These are phyloP conservation scores for Pelmatolapia mariae DNA, from an alignment of 2,113 vertebrate genomes.

Conservation along the genomic window DNA sequence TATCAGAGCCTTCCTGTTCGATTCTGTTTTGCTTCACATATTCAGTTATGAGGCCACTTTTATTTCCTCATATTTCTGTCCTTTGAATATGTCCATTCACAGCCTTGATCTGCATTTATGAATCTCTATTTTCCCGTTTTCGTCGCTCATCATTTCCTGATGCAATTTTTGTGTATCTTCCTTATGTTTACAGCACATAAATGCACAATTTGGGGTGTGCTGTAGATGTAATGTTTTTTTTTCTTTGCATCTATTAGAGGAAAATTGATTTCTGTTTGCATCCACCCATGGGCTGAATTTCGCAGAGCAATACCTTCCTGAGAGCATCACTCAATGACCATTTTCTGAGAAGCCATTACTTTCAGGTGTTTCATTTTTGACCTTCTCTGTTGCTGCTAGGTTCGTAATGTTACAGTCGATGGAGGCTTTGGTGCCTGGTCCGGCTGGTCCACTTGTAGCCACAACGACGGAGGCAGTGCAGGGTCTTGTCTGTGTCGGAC, in stretches of 20 bases:
- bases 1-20: constrained; percentile 22
- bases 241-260: constrained; percentile 40
- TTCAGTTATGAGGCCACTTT: constrained; percentile 34
- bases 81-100: neutral
- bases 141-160: constrained; percentile 2
- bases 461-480: constrained; percentile 75
- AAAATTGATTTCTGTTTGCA: constrained; percentile 48
- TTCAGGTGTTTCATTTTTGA: constrained; percentile 4
- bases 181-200: constrained; percentile 15
- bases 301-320: constrained; percentile 11
- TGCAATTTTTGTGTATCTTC: constrained; percentile 3
- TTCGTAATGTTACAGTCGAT: constrained; percentile 89
- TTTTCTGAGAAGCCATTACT: constrained; percentile 24
- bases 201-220: constrained; percentile 9
- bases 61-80: constrained; percentile 35
- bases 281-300: neutral
- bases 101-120: constrained; percentile 4
- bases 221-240: neutral
- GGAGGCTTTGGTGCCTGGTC: constrained; percentile 86
- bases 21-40: constrained; percentile 26
- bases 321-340: neutral
- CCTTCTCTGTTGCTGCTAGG: constrained; percentile 58
- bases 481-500: constrained; percentile 89
- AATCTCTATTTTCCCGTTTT: neutral
- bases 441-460: constrained; percentile 82